These are phyloP conservation scores for Oreochromis tanganicae DNA, from an alignment of 2,113 vertebrate genomes.

Conservation along the genomic window DNA sequence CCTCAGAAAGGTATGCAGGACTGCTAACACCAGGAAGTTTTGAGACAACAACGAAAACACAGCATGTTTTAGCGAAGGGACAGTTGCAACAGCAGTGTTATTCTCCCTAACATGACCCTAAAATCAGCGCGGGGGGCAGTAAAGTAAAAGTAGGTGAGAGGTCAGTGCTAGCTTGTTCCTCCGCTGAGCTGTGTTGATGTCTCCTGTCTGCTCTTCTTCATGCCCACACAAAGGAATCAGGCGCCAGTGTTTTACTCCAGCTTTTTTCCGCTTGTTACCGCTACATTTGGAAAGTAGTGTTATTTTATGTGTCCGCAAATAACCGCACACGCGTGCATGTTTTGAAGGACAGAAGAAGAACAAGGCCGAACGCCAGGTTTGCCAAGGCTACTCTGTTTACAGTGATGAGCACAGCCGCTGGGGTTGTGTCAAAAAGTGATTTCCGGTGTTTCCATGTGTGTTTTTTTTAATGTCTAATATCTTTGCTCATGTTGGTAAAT, in stretches of 20 bases:
- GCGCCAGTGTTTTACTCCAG: too few relatives aligned
- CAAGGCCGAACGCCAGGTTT: background rate
- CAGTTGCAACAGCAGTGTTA: background rate
- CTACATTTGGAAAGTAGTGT: background rate
- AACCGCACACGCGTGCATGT: background rate
- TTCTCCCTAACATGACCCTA: background rate
- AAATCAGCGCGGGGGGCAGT: background rate
- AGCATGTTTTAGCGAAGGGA: background rate
- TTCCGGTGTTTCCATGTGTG: background rate
- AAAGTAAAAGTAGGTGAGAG: constrained; percentile 51
- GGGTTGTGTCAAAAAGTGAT: background rate
- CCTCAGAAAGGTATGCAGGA: constrained; percentile 71
- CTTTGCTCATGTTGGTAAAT: background rate
- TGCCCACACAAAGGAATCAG: background rate
- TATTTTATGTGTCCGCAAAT: background rate
- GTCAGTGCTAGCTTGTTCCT: constrained; percentile 17
- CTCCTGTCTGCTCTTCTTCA: background rate
- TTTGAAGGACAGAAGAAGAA: background rate
- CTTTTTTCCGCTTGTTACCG: background rate
- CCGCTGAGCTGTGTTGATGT: background rate
- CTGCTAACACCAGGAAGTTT: background rate
- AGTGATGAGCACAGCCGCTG: background rate
- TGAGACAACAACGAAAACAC: background rate
- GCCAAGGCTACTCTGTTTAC: background rate
- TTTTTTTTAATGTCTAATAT: background rate